Conservation (phyloP, 64 coral and sea anemone genomes). For the Montipora sp. region DNA sequence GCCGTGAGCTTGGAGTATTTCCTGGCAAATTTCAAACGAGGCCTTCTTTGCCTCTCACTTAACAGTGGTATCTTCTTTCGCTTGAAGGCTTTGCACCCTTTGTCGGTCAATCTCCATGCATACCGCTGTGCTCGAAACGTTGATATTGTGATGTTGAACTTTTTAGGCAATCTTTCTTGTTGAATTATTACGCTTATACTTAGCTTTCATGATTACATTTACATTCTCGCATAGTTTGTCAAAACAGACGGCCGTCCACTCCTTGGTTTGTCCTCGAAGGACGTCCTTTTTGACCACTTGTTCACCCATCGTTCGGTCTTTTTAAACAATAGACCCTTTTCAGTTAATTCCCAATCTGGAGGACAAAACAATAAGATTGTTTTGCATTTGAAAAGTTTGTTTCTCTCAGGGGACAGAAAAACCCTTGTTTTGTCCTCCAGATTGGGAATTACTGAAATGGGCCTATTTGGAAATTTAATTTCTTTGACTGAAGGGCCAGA, state of each 20-base stretch:
- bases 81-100: not conserved
- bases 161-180: not conserved
- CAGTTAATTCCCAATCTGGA: no score
- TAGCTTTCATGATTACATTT: not conserved
- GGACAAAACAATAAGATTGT: not conserved
- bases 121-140: not conserved
- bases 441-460: not conserved
- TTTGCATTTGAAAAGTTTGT: not conserved
- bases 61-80: no score
- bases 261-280: not conserved
- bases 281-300: not conserved
- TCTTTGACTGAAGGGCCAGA: no score
- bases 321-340: not conserved
- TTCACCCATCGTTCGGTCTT: not conserved
- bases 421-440: no score
- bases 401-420: not conserved
- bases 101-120: not conserved
- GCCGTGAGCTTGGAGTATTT: not conserved
- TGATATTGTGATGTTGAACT: not conserved
- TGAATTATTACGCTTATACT: not conserved
- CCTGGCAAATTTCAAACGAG: not conserved
- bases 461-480: not conserved
- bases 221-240: not conserved
- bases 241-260: no score
- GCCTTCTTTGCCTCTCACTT: no score